These are phyloP conservation scores for Accipiter cooperii DNA, from an alignment of 2,113 vertebrate genomes.

Conservation along the genomic window DNA sequence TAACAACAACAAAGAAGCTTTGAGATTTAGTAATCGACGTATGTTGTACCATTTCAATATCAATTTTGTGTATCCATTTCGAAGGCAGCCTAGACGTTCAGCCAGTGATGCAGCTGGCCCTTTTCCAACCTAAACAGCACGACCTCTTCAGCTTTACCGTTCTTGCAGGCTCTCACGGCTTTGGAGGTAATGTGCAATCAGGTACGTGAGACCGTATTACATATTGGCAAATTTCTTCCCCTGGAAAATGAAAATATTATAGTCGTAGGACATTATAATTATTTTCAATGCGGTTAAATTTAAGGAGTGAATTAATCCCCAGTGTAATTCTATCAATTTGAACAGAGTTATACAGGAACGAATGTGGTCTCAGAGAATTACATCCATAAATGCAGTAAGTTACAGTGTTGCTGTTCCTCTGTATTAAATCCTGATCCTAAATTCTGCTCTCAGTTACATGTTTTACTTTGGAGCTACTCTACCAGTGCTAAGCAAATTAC, in stretches of 20 bases:
- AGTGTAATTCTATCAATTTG: neutral
- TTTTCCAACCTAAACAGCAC: slow-evolving; percentile 55
- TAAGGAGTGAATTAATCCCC: slow-evolving; percentile 57
- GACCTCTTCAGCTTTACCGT: neutral
- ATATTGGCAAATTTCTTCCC: slow-evolving; percentile 57
- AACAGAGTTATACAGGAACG: neutral
- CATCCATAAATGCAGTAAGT: slow-evolving; percentile 14
- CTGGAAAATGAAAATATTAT: slow-evolving; percentile 65
- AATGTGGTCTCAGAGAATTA: neutral
- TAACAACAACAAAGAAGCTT: neutral
- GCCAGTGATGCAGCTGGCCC: slow-evolving; percentile 47
- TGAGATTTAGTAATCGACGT: neutral
- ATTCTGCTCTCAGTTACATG: neutral
- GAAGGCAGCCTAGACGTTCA: slow-evolving; percentile 27
- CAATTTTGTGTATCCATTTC: neutral
- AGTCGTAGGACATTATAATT: slow-evolving; percentile 46
- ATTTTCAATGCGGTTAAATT: slow-evolving; percentile 56
- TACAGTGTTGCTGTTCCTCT: slow-evolving; percentile 36
- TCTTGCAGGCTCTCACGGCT: neutral
- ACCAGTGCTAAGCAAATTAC: neutral
- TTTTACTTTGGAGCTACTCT: neutral
- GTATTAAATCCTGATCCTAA: neutral
- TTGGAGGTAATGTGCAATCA: slow-evolving; percentile 58
- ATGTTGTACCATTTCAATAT: neutral
- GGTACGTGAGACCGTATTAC: slow-evolving; percentile 38